Evolutionary conservation across 1,140 invertebrate genomes (phyloP).

Genomic region (Drosophila takahashii): DNA sequence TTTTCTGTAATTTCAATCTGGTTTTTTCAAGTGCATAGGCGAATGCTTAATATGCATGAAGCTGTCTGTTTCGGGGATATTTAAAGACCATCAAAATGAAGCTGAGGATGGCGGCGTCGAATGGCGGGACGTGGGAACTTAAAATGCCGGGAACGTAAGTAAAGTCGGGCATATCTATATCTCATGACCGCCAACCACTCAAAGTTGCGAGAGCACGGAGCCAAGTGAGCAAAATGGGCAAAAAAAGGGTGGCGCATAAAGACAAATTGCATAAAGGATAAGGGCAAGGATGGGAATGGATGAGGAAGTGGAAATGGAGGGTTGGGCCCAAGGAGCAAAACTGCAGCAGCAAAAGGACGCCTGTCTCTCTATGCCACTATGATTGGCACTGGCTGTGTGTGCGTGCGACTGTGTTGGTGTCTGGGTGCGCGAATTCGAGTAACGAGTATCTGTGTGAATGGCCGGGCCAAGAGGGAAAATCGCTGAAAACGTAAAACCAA

Average conservation of each 20-base stretch:
- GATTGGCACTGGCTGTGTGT: conserved; percentile 8
- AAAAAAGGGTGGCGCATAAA: conserved; percentile 48
- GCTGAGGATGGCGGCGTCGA: conserved; percentile 7
- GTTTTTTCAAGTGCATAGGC: conserved; percentile 21
- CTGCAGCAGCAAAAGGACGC: conserved; percentile 15
- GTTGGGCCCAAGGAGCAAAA: conserved; percentile 17
- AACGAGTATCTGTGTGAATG: conserved; percentile 33
- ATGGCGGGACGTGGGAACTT: conserved; percentile 40
- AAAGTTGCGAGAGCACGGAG: conserved; percentile 34
- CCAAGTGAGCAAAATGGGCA: conserved; percentile 41
- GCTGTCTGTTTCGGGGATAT: conserved; percentile 39
- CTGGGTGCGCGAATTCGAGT: conserved; percentile 18
- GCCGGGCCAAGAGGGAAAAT: conserved; percentile 22
- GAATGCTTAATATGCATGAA: conserved; percentile 56
- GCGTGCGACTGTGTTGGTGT: conserved; percentile 27
- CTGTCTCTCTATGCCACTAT: conserved; percentile 5
- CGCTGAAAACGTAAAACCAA: conserved; percentile 54
- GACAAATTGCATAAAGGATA: conserved; percentile 73
- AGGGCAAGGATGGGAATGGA: conserved; percentile 5
- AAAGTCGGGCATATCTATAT: conserved; percentile 62
- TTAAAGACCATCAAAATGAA: conserved; percentile 63
- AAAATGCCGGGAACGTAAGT: conserved; percentile 46
- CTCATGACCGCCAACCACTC: conserved; percentile 57
- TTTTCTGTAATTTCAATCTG: too few species aligned
- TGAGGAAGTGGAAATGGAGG: neutral